Evolutionary conservation across 2,888 invertebrate species (phyloP).

Genomic region (Serripes groenlandicus): DNA sequence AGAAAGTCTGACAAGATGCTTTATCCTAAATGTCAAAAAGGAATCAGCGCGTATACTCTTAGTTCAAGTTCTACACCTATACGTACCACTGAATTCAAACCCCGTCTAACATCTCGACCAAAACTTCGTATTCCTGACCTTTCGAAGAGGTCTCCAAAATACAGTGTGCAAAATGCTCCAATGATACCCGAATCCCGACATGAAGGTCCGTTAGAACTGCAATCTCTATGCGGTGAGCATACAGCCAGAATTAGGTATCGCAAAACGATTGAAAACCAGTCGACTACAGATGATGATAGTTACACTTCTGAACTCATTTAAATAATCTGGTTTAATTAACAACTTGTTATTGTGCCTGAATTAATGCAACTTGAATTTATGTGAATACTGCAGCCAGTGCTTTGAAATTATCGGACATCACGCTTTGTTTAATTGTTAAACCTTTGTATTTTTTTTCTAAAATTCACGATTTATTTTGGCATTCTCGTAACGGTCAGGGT

Average conservation of each 20-base stretch:
- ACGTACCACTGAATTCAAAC: background rate
- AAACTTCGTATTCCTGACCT: constrained; percentile 4
- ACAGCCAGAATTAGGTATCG: constrained; percentile 41
- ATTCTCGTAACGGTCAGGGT: too few species aligned
- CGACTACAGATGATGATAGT: constrained; percentile 26
- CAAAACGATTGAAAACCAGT: background rate
- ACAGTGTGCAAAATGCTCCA: background rate
- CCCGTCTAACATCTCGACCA: background rate
- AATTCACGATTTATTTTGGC: too few species aligned
- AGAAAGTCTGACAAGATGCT: background rate
- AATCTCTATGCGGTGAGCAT: constrained; percentile 58
- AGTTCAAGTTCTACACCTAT: background rate
- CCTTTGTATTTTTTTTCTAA: too few species aligned
- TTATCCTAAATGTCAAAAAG: background rate
- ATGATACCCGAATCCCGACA: background rate
- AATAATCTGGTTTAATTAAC: too few species aligned
- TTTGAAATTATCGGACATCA: too few species aligned
- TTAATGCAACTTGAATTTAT: too few species aligned
- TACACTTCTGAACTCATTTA: constrained; percentile 34
- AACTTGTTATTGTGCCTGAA: too few species aligned
- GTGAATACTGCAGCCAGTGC: too few species aligned
- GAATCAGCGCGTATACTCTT: background rate
- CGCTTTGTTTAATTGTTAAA: too few species aligned
- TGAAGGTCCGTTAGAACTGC: constrained; percentile 41
- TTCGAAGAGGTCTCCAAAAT: background rate